Conservation (phyloP, 2,113 vertebrate genomes). For the Ictidomys tridecemlineatus region DNA sequence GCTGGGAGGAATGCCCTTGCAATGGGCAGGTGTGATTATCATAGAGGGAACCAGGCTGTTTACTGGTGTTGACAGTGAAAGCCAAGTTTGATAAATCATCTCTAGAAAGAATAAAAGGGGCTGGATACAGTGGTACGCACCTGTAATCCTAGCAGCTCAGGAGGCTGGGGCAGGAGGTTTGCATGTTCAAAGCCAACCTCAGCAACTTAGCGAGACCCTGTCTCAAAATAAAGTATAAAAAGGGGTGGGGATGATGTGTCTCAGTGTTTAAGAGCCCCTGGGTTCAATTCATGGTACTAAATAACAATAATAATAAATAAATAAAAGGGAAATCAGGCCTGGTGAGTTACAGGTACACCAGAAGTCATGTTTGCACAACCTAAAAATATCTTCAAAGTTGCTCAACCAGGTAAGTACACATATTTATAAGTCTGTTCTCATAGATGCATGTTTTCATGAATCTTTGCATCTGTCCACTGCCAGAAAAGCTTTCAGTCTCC, state of each 20-base stretch:
- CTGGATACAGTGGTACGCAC: no score
- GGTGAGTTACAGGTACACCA: neutral
- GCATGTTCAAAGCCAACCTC: no score
- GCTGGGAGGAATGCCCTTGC: neutral
- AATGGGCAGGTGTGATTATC: neutral
- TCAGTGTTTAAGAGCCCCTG: no score
- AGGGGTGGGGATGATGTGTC: no score
- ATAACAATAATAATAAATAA: no score
- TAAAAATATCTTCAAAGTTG: neutral
- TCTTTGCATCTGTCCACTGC: rapidly evolving
- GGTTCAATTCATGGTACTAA: no score
- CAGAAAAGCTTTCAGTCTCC: neutral
- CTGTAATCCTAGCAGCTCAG: no score
- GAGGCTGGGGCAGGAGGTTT: no score
- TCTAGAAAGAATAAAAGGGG: neutral
- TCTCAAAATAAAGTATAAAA: no score
- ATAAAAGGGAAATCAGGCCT: neutral
- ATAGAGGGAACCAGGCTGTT: neutral
- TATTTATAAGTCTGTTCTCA: neutral
- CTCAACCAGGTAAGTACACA: neutral
- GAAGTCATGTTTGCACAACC: neutral
- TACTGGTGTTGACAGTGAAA: neutral
- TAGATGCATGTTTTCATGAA: neutral
- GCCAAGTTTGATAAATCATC: neutral
- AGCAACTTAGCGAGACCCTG: no score